Percentiles rank a stretch among this genome's conserved stretches.
Evolutionary conservation across 2,888 invertebrate genomes (phyloP).

Genomic region (Drosophila formosana): DNA sequence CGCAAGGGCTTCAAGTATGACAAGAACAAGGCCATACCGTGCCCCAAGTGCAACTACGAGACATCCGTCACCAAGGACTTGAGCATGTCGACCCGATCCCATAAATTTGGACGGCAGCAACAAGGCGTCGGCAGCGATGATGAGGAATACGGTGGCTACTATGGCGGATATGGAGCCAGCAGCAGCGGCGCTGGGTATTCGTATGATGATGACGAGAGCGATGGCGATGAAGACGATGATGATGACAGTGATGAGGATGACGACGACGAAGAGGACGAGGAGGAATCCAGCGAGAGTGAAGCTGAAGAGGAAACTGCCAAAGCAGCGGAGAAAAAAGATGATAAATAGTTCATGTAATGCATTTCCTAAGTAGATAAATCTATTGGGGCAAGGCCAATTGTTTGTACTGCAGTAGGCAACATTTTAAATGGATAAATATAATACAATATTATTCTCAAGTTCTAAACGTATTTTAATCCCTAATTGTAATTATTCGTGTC

Average conservation of each 20-base stretch:
- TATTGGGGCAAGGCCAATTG: constrained; percentile 2
- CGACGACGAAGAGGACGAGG: constrained; percentile 66
- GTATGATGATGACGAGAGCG: constrained; percentile 72
- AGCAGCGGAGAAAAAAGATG: constrained; percentile 48
- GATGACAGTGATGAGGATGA: constrained; percentile 67
- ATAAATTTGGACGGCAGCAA: constrained; percentile 95
- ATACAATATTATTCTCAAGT: not conserved
- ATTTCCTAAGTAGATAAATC: constrained; percentile 27
- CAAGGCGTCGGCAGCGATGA: constrained; percentile 88
- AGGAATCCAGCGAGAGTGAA: constrained; percentile 66
- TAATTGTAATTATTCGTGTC: no score
- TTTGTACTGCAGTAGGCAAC: not conserved
- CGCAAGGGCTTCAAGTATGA: constrained; percentile 96
- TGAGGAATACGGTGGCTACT: constrained; percentile 86
- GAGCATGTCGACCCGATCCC: constrained; percentile 96
- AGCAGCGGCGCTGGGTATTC: constrained; percentile 86
- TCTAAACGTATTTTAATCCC: not conserved
- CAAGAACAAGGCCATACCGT: constrained; percentile 93
- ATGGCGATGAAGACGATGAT: constrained; percentile 66
- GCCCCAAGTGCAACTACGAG: constrained; percentile 97
- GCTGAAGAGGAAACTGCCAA: constrained; percentile 68
- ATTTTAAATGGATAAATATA: not conserved
- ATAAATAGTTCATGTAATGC: constrained; percentile 42
- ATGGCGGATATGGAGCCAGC: constrained; percentile 84
- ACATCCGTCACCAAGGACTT: constrained; percentile 97